Conservation (phyloP, 92 coral and sea anemone genomes). For the Siderastrea siderea region DNA sequence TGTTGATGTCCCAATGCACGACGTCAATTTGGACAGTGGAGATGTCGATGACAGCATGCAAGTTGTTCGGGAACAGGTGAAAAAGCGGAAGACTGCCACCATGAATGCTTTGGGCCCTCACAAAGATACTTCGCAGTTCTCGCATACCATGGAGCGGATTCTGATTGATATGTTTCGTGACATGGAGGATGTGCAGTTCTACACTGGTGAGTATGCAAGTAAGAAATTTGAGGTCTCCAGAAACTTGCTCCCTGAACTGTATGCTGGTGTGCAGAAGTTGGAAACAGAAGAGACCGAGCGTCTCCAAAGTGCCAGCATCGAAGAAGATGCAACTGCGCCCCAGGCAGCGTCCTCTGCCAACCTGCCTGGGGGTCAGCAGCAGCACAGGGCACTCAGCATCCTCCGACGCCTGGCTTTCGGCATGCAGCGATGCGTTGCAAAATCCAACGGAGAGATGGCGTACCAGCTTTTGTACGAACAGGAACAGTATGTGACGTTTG, state of each 20-base stretch:
- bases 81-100: no score
- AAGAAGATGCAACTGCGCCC: no score
- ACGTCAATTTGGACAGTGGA: no score
- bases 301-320: background rate
- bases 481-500: background rate
- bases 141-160: background rate
- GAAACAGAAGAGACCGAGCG: background rate
- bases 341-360: no score
- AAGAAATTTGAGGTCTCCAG: slow-evolving; percentile 5
- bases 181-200: background rate
- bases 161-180: slow-evolving; percentile 3
- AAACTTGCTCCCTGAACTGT: background rate
- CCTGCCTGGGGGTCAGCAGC: background rate
- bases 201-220: slow-evolving; percentile 1
- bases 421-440: slow-evolving; percentile 2
- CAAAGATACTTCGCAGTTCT: background rate
- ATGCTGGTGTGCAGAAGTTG: slow-evolving; percentile 2
- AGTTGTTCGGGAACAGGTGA: no score
- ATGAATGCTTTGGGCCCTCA: background rate
- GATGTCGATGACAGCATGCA: no score
- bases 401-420: slow-evolving; percentile 8
- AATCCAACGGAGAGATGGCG: background rate
- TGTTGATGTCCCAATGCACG: no score
- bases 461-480: slow-evolving; percentile 4
- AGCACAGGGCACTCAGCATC: background rate